Conservation (phyloP, 2,888 invertebrate genomes). For the Adelognathus sp. region DNA sequence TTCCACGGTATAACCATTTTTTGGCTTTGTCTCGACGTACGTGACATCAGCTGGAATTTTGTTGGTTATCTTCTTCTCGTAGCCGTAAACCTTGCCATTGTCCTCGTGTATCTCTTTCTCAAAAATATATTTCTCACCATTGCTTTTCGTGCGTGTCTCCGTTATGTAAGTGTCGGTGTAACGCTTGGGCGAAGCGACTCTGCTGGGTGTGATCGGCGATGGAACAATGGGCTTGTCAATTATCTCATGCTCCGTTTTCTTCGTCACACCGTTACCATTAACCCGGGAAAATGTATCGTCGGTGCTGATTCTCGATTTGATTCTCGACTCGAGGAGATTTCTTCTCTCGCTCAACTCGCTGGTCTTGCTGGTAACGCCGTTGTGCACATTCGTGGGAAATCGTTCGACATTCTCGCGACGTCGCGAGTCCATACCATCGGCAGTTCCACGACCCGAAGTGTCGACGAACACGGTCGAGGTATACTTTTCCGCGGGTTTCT, state of each 20-base stretch:
- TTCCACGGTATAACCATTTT: constrained; percentile 75
- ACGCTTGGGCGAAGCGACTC: constrained; percentile 76
- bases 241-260: constrained; percentile 76
- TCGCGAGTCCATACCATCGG: constrained; percentile 84
- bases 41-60: constrained; percentile 82
- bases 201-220: constrained; percentile 75
- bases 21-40: constrained; percentile 78
- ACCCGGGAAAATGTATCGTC: constrained; percentile 78
- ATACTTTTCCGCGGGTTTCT: constrained; percentile 74
- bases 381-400: constrained; percentile 54
- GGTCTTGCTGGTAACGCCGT: constrained; percentile 74
- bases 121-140: constrained; percentile 78
- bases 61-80: constrained; percentile 81
- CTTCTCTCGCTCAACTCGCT: constrained; percentile 88
- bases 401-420: constrained; percentile 67
- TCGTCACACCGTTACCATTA: constrained; percentile 68
- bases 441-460: constrained; percentile 84
- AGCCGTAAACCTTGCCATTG: constrained; percentile 78
- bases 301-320: constrained; percentile 84
- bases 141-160: constrained; percentile 77
- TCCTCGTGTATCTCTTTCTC: constrained; percentile 79
- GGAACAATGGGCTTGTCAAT: constrained; percentile 79
- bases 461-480: constrained; percentile 81
- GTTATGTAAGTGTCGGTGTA: constrained; percentile 78
- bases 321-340: constrained; percentile 89